These are phyloP conservation scores for Synanthedon formicaeformis DNA, from an alignment of 2,888 invertebrate species.

Conservation along the genomic window DNA sequence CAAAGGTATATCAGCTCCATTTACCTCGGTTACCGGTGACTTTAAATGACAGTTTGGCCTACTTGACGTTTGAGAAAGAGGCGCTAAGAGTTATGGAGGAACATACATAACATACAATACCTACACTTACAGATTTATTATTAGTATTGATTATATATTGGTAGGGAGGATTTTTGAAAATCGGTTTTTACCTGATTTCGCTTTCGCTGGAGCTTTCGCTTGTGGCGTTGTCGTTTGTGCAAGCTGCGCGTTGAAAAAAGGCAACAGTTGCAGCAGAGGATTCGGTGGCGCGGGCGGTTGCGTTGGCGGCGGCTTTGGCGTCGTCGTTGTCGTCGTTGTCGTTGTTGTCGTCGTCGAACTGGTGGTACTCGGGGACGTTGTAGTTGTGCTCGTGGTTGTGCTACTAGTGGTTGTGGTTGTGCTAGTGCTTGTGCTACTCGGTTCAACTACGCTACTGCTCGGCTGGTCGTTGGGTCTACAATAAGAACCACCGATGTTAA, in stretches of 20 bases:
- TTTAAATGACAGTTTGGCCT: too few relatives aligned
- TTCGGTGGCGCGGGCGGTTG: conserved; percentile 24
- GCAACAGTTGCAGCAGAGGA: conserved; percentile 1
- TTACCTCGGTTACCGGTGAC: too few relatives aligned
- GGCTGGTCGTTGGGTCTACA: conserved; percentile 9
- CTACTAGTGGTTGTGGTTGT: conserved; percentile 35
- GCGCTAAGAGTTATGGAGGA: too few relatives aligned
- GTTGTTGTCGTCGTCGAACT: conserved; percentile 44
- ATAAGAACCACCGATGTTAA: conserved; percentile 1
- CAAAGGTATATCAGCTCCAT: too few relatives aligned
- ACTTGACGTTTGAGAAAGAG: too few relatives aligned
- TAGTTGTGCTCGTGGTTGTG: conserved; percentile 42
- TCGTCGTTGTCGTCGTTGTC: conserved; percentile 31
- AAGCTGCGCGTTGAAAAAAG: conserved; percentile 6
- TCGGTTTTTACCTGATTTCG: neutral
- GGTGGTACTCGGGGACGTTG: conserved; percentile 52
- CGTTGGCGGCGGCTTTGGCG: conserved; percentile 44
- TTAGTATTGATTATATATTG: too few relatives aligned
- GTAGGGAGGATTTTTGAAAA: too few relatives aligned
- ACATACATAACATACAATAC: too few relatives aligned
- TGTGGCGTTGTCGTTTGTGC: neutral
- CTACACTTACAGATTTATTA: too few relatives aligned
- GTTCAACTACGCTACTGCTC: conserved; percentile 4
- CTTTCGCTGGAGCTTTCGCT: neutral
- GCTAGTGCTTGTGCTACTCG: conserved; percentile 23